These are phyloP conservation scores for Drosophila eohydei DNA, from an alignment of 2,888 invertebrate species.

Conservation along the genomic window DNA sequence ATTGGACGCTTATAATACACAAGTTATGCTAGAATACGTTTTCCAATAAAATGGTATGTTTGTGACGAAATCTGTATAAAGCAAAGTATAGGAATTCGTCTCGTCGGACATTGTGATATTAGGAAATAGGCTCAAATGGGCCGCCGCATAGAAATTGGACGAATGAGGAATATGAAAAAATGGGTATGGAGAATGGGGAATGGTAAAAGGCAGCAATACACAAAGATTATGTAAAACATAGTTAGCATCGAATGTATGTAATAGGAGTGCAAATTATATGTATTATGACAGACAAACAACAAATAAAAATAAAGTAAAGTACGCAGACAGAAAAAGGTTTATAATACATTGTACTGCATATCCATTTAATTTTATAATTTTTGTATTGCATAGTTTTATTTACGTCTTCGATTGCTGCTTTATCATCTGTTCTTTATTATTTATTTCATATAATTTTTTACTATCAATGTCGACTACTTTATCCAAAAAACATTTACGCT, in stretches of 20 bases:
- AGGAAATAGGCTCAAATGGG: constrained; percentile 51
- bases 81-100: no score
- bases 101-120: constrained; percentile 35
- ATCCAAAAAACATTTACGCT: no score
- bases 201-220: constrained; percentile 24
- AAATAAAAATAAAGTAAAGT: no score
- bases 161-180: background rate
- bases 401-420: no score
- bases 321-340: background rate
- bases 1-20: background rate
- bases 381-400: no score
- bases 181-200: background rate
- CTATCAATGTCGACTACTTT: no score
- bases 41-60: no score
- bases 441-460: no score
- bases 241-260: constrained; percentile 41
- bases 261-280: constrained; percentile 52
- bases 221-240: constrained; percentile 68
- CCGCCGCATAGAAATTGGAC: constrained; percentile 4
- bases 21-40: background rate
- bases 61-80: no score
- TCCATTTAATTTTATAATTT: background rate
- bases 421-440: no score
- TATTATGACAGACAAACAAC: no score
- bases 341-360: background rate